A percentile compares a stretch with the other conserved stretches of the same genome.
Conservation (phyloP, 2,888 invertebrate species). For the Ectobius pallidus region DNA sequence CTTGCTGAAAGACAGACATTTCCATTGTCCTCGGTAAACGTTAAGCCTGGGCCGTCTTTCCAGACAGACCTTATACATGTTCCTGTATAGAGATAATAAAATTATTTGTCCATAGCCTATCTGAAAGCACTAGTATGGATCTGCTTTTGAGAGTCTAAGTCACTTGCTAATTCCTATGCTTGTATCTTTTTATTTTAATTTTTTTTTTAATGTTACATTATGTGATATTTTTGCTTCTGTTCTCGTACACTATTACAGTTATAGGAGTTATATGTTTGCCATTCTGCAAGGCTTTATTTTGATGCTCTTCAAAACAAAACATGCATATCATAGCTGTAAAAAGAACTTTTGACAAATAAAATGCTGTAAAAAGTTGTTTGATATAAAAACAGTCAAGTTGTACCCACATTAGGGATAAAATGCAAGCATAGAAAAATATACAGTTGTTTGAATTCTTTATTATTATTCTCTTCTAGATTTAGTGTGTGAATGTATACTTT, state of each 20-base stretch:
- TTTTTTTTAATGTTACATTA: constrained; percentile 36
- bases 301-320: constrained; percentile 70
- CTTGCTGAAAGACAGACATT: constrained; percentile 17
- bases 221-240: constrained; percentile 43
- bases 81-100: constrained; percentile 40
- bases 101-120: constrained; percentile 36
- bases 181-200: constrained; percentile 37
- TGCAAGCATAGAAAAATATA: constrained; percentile 23
- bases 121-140: constrained; percentile 42
- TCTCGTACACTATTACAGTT: constrained; percentile 40
- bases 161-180: constrained; percentile 44
- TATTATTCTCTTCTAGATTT: neutral
- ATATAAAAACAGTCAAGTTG: constrained; percentile 14
- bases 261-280: constrained; percentile 55
- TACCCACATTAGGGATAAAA: constrained; percentile 25
- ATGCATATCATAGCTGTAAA: constrained; percentile 95
- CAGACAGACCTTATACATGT: constrained; percentile 33
- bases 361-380: constrained; percentile 49
- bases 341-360: constrained; percentile 84
- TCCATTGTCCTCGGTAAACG: neutral
- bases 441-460: constrained; percentile 11
- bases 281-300: constrained; percentile 63
- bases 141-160: constrained; percentile 43
- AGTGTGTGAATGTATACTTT: neutral
- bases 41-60: constrained; percentile 12